Evolutionary conservation across 2,797 vertebrate genomes (phyloP), one percentile per base, ranked within the genome.

Genomic region (Eutrigla gurnardus): DNA sequence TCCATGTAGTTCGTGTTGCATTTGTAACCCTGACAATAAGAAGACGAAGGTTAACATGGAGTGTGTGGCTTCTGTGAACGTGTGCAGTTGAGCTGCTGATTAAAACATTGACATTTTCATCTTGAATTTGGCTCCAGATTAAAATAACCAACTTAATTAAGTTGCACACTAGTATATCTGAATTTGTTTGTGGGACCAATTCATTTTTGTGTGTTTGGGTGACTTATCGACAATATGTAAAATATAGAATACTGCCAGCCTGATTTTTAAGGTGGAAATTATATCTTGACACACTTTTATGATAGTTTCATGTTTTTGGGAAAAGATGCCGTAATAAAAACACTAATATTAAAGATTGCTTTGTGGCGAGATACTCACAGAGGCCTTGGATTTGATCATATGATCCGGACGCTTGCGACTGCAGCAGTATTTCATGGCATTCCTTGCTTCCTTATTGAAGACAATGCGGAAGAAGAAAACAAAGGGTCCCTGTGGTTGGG

Each of bases 381-480:
- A 94, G 15, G 95, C 92, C 88, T 97, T 97, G 70, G 97, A 94
- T 81, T 98, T 98, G 87, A 97, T 93, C 17, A 95, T 94, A 70
- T 97, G 96, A 50, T 95, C 94, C 0, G 94, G 91, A 0, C 92
- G 95, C 77, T 96, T 95, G 81, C 91, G 93, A 88, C 95, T 83
- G 47, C 97, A 97, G 94, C 95, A 96, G 73, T 95, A 96, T 25
- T 92, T 94, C 82, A 98, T 93, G 47, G 96, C 96, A 3, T 90
- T 95, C 81, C 96, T 94, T 13, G 96, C 97, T 80, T 99, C 97
- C 89, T 96, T 97, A 86, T 95, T 97, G 80, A 98, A 95, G 84
- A 96, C 93, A 32, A 97, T 92, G 6, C 96, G 97, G 87, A 96
- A 95, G 75, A 98, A 94, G 93, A 99, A 98, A 71, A 98, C 93